phyloP scores from a whole-genome alignment of 2,888 invertebrate genomes.

The Mesochorus sp. region DNA sequence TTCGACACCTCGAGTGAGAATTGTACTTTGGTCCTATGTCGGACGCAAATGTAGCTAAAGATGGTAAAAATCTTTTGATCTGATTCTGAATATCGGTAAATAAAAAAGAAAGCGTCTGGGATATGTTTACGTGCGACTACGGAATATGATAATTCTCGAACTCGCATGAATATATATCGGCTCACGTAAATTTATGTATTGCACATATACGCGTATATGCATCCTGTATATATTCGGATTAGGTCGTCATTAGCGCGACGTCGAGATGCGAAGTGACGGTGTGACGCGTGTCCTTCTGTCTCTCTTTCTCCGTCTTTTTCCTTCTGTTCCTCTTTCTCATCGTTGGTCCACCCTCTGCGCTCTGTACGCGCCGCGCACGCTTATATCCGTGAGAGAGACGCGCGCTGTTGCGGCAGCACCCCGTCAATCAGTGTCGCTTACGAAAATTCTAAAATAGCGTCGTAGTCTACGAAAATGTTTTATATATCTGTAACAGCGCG shows the following conservation, averaged over 20 bases:
- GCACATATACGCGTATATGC: neutral
- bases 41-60: no score
- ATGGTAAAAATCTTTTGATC: no score
- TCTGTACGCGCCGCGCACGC: no score
- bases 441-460: conserved; percentile 59
- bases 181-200: neutral
- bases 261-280: conserved; percentile 41
- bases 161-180: neutral
- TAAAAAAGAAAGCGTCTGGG: no score
- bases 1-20: no score
- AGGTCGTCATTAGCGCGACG: conserved; percentile 50
- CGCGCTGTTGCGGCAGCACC: conserved; percentile 42
- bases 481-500: conserved; percentile 14
- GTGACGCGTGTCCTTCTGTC: conserved; percentile 27
- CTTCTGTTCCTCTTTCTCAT: no score
- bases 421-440: conserved; percentile 62
- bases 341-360: neutral
- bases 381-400: conserved; percentile 32
- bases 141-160: conserved; percentile 8
- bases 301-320: conserved; percentile 47
- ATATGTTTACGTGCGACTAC: no score
- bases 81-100: no score
- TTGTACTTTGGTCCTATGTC: no score
- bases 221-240: neutral
- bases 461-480: conserved; percentile 19